Evolutionary conservation across 2,888 invertebrate genomes (phyloP), one percentile per base, ranked within the genome.

Genomic region (Oscheius sp.): DNA sequence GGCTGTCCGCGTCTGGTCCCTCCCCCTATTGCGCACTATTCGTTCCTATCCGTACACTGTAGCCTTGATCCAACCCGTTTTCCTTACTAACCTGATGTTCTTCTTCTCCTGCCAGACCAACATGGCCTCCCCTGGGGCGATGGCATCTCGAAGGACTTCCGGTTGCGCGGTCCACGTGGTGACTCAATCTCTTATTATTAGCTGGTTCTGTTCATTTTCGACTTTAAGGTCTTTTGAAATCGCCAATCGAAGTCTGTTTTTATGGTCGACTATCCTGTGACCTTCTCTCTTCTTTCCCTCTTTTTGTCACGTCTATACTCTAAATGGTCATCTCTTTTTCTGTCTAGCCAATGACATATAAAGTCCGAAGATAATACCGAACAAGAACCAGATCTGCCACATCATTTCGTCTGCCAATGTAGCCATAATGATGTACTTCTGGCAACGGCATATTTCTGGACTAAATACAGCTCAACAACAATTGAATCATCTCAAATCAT

Each of bases 31-130:
- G 33, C 64, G 34, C 31, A 20, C 23, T 31, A 46, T 48, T 45
- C 48, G n/a, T n/a, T 17, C 17, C 65, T 66, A 53, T 55, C 66
- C 42, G 23, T 42, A 53, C 45, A 46, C 55, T 33, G 53, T 66
- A 66, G 66, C 66, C 66, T 66, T 66, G 66, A 55, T 66, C 66
- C 57, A 66, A 66, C 66, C 57, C 55, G 66, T 66, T 65, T 42
- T 50, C 52, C 55, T 66, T 50, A 55, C 53, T 66, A 61, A 61
- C 61, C 61, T 61, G 42, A 15, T 55, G 33, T 33, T 48, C 25
- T 33, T 55, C 33, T 33, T 48, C 25, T 33, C 34, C 33, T 55
- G 55, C 55, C 55, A 34, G 55, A 29, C 15, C 23, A 55, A 29
- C 20, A 12, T 15, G 55, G 15, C 12, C 15, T 3, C 42, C 55